Evolutionary conservation across 2,888 invertebrate genomes (phyloP).

Genomic region (Stenodema calcarata): DNA sequence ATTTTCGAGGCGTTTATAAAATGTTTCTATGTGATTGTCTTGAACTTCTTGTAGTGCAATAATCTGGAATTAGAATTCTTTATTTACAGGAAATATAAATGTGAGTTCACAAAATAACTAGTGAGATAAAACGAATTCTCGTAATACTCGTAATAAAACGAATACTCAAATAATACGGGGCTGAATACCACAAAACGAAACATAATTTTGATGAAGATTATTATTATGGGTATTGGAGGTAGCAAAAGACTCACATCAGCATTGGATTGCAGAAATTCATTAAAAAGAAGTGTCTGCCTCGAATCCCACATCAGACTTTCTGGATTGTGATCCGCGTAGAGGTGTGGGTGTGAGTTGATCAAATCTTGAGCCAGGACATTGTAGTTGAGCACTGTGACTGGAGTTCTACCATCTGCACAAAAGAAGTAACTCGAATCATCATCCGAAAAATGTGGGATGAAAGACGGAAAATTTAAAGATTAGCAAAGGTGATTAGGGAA

Average conservation of each 20-base stretch:
- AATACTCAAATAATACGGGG: too few relatives aligned
- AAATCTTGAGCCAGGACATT: constrained; percentile 88
- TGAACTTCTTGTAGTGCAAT: constrained; percentile 92
- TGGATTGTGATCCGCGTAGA: constrained; percentile 72
- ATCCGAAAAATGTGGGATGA: too few relatives aligned
- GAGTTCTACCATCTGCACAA: not conserved
- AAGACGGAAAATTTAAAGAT: too few relatives aligned
- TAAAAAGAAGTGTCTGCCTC: constrained; percentile 67
- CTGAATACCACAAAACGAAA: too few relatives aligned
- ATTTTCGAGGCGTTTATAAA: constrained; percentile 64
- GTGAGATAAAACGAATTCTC: too few relatives aligned
- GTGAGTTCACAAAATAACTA: too few relatives aligned
- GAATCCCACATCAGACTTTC: constrained; percentile 73
- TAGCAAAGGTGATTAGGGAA: too few relatives aligned
- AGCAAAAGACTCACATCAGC: constrained; percentile 67
- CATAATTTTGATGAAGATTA: too few relatives aligned
- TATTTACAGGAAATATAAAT: too few relatives aligned
- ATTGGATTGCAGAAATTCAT: constrained; percentile 67
- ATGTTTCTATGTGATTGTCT: constrained; percentile 71
- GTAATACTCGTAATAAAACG: too few relatives aligned
- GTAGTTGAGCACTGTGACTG: constrained; percentile 79
- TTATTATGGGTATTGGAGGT: too few relatives aligned
- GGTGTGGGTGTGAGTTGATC: constrained; percentile 73
- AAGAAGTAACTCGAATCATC: not conserved
- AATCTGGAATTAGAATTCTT: constrained; percentile 65